Percentiles rank a stretch among this genome's conserved stretches.
Conservation (phyloP, 1,140 invertebrate genomes). For the Vollenhovia emeryi region DNA sequence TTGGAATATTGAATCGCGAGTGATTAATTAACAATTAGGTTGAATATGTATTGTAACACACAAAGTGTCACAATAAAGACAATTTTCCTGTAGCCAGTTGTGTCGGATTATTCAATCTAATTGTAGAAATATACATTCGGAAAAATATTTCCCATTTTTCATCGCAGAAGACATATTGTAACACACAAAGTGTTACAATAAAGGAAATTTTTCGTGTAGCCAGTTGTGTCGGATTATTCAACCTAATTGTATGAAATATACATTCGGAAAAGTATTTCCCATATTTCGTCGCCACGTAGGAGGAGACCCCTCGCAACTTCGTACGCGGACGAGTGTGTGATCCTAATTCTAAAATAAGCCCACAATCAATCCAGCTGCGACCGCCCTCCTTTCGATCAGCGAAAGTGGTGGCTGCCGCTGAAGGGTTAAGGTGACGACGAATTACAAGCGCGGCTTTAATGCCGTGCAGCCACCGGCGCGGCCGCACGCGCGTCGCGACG, state of each 20-base stretch:
- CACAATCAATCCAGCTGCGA: neutral
- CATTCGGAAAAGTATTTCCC: neutral
- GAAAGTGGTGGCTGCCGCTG: constrained; percentile 23
- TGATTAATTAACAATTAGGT: too few relatives aligned
- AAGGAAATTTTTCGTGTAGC: too few relatives aligned
- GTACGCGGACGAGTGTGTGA: neutral
- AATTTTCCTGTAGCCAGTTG: too few relatives aligned
- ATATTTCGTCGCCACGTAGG: neutral
- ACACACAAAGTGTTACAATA: too few relatives aligned
- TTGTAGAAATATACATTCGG: too few relatives aligned
- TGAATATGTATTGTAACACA: too few relatives aligned
- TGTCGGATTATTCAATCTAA: too few relatives aligned
- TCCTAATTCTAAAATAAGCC: constrained; percentile 13
- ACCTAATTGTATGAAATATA: neutral
- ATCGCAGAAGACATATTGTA: too few relatives aligned
- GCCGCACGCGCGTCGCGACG: neutral
- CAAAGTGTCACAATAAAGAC: too few relatives aligned
- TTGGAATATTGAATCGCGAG: too few relatives aligned
- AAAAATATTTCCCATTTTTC: too few relatives aligned
- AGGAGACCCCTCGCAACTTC: neutral
- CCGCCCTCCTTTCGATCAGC: constrained; percentile 19
- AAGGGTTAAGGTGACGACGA: constrained; percentile 46
- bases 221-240: too few relatives aligned
- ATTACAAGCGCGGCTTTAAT: constrained; percentile 53
- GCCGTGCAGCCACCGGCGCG: constrained; percentile 10